Evolutionary conservation across 2,113 vertebrate genomes (phyloP).

Genomic region (Cynopterus brachyotis): DNA sequence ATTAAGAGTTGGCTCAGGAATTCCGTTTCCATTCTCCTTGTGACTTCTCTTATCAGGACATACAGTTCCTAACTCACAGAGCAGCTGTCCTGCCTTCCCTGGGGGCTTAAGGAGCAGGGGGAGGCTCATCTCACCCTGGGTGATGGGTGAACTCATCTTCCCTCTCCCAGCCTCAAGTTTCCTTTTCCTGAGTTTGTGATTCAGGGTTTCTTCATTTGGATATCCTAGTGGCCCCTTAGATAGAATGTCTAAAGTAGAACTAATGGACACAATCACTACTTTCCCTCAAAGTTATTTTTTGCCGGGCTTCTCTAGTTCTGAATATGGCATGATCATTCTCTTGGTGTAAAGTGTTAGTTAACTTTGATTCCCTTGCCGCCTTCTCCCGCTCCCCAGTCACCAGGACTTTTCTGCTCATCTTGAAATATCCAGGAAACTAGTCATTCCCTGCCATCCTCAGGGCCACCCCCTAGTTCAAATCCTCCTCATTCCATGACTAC

Average conservation of each 20-base stretch:
- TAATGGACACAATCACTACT: not conserved
- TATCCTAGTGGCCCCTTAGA: not conserved
- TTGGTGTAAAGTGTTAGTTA: not conserved
- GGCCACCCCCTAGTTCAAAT: not conserved
- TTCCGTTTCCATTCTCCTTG: not conserved
- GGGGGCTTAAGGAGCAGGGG: not conserved
- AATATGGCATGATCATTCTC: not conserved
- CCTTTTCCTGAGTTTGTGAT: not conserved
- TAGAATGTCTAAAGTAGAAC: not conserved
- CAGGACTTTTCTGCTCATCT: not conserved
- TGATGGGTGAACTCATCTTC: not conserved
- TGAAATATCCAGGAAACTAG: not conserved
- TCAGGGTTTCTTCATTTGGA: not conserved
- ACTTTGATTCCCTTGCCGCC: not conserved
- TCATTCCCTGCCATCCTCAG: not conserved
- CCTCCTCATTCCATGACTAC: not conserved
- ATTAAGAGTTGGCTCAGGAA: not conserved
- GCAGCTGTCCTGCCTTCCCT: not conserved
- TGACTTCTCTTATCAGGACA: constrained; percentile 7
- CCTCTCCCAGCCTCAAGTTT: not conserved
- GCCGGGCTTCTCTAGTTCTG: not conserved
- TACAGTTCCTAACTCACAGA: not conserved
- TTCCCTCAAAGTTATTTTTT: not conserved
- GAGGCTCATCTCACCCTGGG: not conserved
- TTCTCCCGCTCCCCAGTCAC: not conserved